Evolutionary conservation across 2,888 invertebrate genomes (phyloP).

Genomic region (Troides helena): DNA sequence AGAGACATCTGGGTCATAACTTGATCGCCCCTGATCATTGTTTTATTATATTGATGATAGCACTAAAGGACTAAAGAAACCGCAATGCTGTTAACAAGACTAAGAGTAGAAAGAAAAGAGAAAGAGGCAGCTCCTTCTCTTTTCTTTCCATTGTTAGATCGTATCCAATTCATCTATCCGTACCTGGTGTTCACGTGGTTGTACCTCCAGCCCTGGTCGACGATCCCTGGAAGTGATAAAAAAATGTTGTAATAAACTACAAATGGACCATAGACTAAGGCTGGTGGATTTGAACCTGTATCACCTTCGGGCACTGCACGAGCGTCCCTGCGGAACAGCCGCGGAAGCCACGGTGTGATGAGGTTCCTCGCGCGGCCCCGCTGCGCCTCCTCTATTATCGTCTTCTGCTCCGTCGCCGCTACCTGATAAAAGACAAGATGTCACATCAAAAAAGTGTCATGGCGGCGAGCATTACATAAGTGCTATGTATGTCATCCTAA

Average conservation of each 20-base stretch:
- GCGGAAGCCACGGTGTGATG: constrained; percentile 84
- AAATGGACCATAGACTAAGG: too few relatives aligned
- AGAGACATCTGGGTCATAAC: too few relatives aligned
- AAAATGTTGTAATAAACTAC: background rate
- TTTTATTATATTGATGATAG: too few relatives aligned
- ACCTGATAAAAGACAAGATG: background rate
- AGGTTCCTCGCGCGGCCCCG: constrained; percentile 85
- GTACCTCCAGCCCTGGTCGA: constrained; percentile 68
- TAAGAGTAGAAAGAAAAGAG: too few relatives aligned
- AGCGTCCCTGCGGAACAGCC: constrained; percentile 79
- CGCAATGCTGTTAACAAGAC: too few relatives aligned
- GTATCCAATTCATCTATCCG: constrained; percentile 18
- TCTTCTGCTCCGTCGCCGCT: constrained; percentile 94
- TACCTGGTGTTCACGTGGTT: constrained; percentile 59
- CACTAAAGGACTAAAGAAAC: too few relatives aligned
- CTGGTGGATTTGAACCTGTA: background rate
- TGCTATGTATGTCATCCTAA: too few relatives aligned
- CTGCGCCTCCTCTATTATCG: constrained; percentile 92
- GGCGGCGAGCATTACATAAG: too few relatives aligned
- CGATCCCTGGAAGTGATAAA: constrained; percentile 49
- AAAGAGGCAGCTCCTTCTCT: too few relatives aligned
- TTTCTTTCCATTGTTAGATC: too few relatives aligned
- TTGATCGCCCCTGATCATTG: too few relatives aligned
- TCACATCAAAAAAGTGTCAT: background rate
- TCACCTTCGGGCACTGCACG: constrained; percentile 48